Evolutionary conservation across 2,888 invertebrate genomes (phyloP).

Genomic region (Orthonychiurus folsomi): DNA sequence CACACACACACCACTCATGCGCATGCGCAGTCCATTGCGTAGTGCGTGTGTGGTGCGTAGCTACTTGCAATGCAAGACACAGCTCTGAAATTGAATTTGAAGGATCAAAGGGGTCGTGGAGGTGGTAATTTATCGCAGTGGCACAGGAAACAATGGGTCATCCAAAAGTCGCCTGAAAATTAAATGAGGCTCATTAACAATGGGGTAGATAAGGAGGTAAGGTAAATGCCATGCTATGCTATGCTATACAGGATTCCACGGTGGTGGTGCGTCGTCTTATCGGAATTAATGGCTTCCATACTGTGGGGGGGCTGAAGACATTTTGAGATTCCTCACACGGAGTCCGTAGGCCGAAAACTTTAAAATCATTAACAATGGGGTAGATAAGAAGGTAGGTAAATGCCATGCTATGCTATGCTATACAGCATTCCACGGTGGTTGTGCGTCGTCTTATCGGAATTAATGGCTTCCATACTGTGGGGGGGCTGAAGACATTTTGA

Average conservation of each 20-base stretch:
- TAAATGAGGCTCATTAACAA: slow-evolving; percentile 1
- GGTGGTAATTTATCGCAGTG: not conserved
- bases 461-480: not conserved
- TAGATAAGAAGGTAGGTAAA: not conserved
- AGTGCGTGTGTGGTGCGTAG: too few relatives aligned
- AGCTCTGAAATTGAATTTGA: not conserved
- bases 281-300: not conserved
- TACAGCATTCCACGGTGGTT: too few relatives aligned
- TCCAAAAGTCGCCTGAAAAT: not conserved
- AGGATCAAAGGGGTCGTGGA: not conserved
- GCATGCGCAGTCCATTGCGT: too few relatives aligned
- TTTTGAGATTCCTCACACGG: not conserved
- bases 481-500: not conserved
- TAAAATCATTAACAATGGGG: not conserved
- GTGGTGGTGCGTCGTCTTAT: not conserved
- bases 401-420: not conserved
- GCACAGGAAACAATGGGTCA: not conserved
- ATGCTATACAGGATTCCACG: too few relatives aligned
- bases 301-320: not conserved
- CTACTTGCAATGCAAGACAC: too few relatives aligned
- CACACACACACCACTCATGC: too few relatives aligned
- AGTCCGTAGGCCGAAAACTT: not conserved
- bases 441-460: not conserved
- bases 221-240: too few relatives aligned
- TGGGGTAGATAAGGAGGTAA: not conserved